A percentile compares a stretch with the other conserved stretches of the same genome.
phyloP scores from a whole-genome alignment of 2,113 vertebrate species.

The Lonchura striata region DNA sequence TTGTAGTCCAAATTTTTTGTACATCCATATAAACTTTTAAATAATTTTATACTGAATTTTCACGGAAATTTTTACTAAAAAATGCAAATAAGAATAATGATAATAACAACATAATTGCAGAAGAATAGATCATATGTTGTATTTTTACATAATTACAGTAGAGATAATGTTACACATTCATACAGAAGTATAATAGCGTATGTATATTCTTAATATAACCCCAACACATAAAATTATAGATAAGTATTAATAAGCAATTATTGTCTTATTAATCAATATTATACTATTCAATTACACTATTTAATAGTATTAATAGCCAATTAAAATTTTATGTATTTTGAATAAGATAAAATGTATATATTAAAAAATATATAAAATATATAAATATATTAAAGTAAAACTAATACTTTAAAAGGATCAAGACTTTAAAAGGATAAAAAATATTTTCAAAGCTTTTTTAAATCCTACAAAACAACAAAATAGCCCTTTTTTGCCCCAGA shows the following conservation, averaged over 20 bases:
- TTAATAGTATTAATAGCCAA: background rate
- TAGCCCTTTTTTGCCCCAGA: background rate
- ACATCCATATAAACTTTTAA: background rate
- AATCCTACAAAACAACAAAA: background rate
- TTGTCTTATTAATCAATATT: background rate
- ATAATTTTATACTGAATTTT: background rate
- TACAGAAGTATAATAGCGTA: too few relatives aligned
- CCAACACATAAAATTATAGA: background rate
- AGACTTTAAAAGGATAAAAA: background rate
- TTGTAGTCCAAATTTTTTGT: background rate
- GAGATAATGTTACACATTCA: background rate
- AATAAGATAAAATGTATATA: background rate
- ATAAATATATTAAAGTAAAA: background rate
- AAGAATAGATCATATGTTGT: background rate
- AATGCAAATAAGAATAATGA: background rate
- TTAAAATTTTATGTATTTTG: background rate
- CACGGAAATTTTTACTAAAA: background rate
- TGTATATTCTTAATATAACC: background rate
- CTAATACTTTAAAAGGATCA: background rate
- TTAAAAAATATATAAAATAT: background rate
- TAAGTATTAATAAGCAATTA: background rate
- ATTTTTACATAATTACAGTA: background rate
- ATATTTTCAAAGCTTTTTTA: background rate
- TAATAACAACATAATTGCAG: background rate
- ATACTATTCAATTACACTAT: background rate